A percentile compares a stretch with the other conserved stretches of the same genome.
These are phyloP conservation scores for Ochlodes sylvanus DNA, from an alignment of 2,888 invertebrate species.

Conservation along the genomic window DNA sequence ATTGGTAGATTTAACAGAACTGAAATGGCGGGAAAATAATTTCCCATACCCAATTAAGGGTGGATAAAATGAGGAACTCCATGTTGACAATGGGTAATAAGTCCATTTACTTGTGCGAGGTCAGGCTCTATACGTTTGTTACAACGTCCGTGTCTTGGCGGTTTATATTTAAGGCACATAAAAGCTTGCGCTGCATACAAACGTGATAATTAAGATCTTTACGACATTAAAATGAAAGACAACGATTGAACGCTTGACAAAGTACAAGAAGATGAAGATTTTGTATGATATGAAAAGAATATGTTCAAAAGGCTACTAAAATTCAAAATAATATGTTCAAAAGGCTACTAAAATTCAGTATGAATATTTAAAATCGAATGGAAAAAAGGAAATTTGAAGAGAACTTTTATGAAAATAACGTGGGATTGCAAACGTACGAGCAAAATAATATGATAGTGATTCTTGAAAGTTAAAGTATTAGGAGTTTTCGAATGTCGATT, in stretches of 20 bases:
- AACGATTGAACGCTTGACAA: background rate
- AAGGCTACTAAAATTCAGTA: no score
- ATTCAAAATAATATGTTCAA: background rate
- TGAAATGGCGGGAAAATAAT: no score
- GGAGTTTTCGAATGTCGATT: no score
- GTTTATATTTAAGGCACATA: conserved; percentile 25
- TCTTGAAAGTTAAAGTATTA: no score
- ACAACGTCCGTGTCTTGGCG: conserved; percentile 12
- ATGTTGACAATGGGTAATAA: conserved; percentile 10
- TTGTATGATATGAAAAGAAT: background rate
- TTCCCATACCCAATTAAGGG: no score
- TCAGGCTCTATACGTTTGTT: conserved; percentile 25
- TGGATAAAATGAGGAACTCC: background rate
- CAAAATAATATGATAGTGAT: no score
- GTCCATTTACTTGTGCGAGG: conserved; percentile 9
- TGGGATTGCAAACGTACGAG: no score
- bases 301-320: background rate
- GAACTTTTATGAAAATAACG: no score
- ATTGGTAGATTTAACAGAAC: no score
- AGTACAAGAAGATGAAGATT: background rate
- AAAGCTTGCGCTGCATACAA: conserved; percentile 21
- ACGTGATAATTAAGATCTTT: conserved; percentile 11
- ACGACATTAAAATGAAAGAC: conserved; percentile 8
- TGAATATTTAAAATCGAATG: no score
- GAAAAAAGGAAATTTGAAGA: no score